Evolutionary conservation across 2,888 invertebrate genomes (phyloP), one percentile per base, ranked within the genome.

Genomic region (Ennomos fuscantarius): DNA sequence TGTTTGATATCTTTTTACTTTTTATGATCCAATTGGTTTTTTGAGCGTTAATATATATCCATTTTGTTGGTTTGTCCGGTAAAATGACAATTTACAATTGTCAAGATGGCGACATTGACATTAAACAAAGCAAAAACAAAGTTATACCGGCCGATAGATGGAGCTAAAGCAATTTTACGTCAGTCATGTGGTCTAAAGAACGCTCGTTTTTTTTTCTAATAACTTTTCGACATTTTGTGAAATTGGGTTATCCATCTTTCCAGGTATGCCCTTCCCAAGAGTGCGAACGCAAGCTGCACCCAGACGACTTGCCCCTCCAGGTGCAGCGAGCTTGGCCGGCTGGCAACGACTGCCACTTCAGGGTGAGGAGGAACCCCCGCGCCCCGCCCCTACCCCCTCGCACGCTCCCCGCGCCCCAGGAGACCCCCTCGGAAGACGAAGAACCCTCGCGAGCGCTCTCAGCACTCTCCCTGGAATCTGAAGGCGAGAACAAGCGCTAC

Each of bases 271-370:
- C 95, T 63, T 95, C 95, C 8, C 96, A 96, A 83, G 97, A 97
- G 83, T 97, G 97, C 86, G 97, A 97, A 84, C 94, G 97, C 56
- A 97, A 97, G 87, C 87, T 97, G 36, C 97, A 97, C 84, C 96
- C 96, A 0, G 97, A 97, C 69, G 97, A 97, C 83, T 93, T 96
- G 62, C 97, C 97, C 0, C 91, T 97, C 24, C 93, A 95, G 69
- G 96, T 97, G 34, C 97, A 97, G 81, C 95, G 95, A 69, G 93
- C 95, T 9, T 95, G 96, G 95, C 93, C 94, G 56, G 86, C 94
- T 8, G 94, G 94, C 80, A 93, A 93, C 54, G 94, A 95, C 78
- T 96, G 96, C 73, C 96, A 97, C 86, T 97, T 97, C 87, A 93
- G 97, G 40, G 95, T 97, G 58, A 94, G 97, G 55, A 93, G 97